phyloP scores from a whole-genome alignment of 2,797 vertebrate genomes.

The Mionectes olivaceus region DNA sequence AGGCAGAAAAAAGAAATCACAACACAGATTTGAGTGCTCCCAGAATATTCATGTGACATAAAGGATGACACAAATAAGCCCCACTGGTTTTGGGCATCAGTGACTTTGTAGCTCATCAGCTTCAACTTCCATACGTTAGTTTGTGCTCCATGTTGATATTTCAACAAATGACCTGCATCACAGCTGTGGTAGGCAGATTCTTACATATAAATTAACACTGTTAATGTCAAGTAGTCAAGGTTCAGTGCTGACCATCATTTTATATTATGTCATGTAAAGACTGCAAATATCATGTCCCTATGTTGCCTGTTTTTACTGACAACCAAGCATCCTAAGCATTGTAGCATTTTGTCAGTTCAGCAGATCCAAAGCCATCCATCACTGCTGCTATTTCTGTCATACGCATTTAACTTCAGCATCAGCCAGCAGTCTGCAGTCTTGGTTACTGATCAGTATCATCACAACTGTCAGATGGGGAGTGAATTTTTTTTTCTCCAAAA shows the following conservation, averaged over 20 bases:
- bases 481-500: background rate
- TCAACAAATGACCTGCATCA: slow-evolving; percentile 54
- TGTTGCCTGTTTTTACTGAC: slow-evolving; percentile 78
- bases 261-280: slow-evolving; percentile 65
- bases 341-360: slow-evolving; percentile 74
- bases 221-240: slow-evolving; percentile 69
- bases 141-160: slow-evolving; percentile 22
- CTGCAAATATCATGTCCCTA: slow-evolving; percentile 67
- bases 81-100: background rate
- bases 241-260: slow-evolving; percentile 77
- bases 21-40: background rate
- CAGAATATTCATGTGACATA: background rate
- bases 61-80: background rate
- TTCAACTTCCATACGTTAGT: background rate
- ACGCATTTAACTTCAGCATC: slow-evolving; percentile 73
- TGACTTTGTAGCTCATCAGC: background rate
- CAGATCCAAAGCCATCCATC: slow-evolving; percentile 75
- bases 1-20: background rate
- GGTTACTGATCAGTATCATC: slow-evolving; percentile 70
- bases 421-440: slow-evolving; percentile 68
- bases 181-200: slow-evolving; percentile 54
- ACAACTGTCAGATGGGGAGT: slow-evolving; percentile 15
- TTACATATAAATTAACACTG: slow-evolving; percentile 66
- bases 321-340: slow-evolving; percentile 69
- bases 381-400: slow-evolving; percentile 76